Percentiles rank a stretch among this genome's conserved stretches.
Conservation (phyloP, 35 echinoderm and acorn worm genomes). For the Patiria miniata region DNA sequence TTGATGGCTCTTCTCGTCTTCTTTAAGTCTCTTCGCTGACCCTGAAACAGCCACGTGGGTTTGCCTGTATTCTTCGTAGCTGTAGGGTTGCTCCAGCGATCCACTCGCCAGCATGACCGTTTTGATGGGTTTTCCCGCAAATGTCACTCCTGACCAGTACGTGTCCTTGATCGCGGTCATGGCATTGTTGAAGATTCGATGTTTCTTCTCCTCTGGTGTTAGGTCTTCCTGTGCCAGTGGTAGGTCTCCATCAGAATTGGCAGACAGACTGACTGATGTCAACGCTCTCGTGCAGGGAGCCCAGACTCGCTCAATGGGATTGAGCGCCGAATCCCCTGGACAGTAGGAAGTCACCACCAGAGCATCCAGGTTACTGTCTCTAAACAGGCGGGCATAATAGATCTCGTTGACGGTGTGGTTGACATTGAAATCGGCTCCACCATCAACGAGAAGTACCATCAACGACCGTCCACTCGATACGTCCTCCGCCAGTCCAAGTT, state of each 20-base stretch:
- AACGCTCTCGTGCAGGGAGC: constrained; percentile 29
- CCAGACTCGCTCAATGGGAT: constrained; percentile 47
- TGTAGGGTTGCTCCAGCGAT: neutral
- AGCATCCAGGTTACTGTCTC: constrained; percentile 31
- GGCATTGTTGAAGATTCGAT: constrained; percentile 37
- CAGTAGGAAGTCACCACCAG: constrained; percentile 37
- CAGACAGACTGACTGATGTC: constrained; percentile 21
- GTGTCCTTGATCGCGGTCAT: constrained; percentile 29
- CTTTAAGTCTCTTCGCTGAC: neutral
- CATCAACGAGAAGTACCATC: neutral
- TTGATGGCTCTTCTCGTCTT: neutral
- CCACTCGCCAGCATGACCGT: constrained; percentile 16
- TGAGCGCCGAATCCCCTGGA: constrained; percentile 50
- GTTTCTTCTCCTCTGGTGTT: constrained; percentile 31
- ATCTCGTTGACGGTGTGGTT: constrained; percentile 51
- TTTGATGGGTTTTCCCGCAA: neutral
- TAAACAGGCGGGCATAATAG: constrained; percentile 39
- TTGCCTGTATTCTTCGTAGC: neutral
- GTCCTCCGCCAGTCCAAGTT: neutral
- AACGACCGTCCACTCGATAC: neutral
- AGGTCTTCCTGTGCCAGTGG: neutral
- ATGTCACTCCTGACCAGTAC: constrained; percentile 50
- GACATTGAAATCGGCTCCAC: constrained; percentile 60
- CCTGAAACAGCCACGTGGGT: neutral
- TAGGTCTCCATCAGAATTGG: neutral